Base-by-base conservation (phyloP, 2,888 invertebrate genomes). In the Plebejus anna region DNA sequence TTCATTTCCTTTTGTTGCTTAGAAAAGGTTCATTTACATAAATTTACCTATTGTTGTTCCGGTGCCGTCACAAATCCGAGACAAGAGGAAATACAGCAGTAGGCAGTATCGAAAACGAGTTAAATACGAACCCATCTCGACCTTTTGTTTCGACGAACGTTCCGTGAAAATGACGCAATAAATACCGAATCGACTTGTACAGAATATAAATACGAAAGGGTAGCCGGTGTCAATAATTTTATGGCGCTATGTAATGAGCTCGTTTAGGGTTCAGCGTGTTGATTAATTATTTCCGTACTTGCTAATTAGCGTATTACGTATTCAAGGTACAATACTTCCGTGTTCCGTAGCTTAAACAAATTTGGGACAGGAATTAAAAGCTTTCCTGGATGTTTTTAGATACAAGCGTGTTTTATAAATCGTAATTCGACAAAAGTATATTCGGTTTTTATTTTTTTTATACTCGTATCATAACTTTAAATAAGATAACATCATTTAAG, bases 21-120 rank as follows among this genome's bases (percentile, higher is more conserved):
- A 88, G 85, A 87, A 85, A 85, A 84, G 82, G 84, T 86, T 91
- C 90, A 92, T 93, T 92, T 91, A 92, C 91, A 92, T 92, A 92
- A 91, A 92, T 92, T 92, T 91, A 91, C 89, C 90, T 91, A 91
- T 93, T 92, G 92, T 93, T 90, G 90, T 90, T 90, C 89, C 81
- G 76, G 83, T 84, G 84, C 87, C 86, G 86, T 89, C 87, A 88
- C 81, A 87, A 87, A 86, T 88, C 86, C 82, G 81, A 82, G 82
- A 87, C 85, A 86, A 86, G 84, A 88, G 91, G 88, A 90, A 92
- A 92, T 92, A 92, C 89, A 90, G 73, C 32, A 16, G 73, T 91
- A 89, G 89, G 90, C 89, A 84, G 89, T 92, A 93, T 94, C 91
- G 92, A 91, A 94, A 94, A 93, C 89, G 90, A 92, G 92, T 92